phyloP scores from a whole-genome alignment of 2,113 vertebrate species.

The Microcebus tavaratra region DNA sequence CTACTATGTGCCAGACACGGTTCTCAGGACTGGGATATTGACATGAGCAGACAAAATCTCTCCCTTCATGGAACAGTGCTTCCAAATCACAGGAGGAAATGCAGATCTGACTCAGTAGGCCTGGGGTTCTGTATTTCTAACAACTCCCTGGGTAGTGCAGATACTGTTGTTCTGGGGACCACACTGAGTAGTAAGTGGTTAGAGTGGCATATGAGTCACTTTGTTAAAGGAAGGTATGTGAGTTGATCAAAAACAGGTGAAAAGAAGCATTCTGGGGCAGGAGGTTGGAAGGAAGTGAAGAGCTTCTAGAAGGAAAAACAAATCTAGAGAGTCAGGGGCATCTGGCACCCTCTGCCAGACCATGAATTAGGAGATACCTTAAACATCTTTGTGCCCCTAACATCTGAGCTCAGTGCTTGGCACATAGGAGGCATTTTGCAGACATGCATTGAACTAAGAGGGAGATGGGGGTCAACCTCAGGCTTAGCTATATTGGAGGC shows the following conservation, averaged over 20 bases:
- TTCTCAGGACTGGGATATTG: not conserved
- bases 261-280: not conserved
- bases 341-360: not conserved
- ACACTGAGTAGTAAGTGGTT: not conserved
- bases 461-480: not conserved
- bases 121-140: not conserved
- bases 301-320: not conserved
- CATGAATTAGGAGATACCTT: not conserved
- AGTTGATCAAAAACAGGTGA: conserved; percentile 15
- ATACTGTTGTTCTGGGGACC: not conserved
- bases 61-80: not conserved
- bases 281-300: not conserved
- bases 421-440: not conserved
- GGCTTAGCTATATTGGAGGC: not conserved
- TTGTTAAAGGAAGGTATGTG: not conserved
- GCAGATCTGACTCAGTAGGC: not conserved
- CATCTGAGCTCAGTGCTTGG: not conserved
- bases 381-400: not conserved
- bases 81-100: not conserved
- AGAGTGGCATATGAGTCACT: not conserved
- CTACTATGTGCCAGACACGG: not conserved
- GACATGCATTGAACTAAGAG: not conserved
- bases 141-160: not conserved
- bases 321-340: not conserved
- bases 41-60: not conserved